phyloP scores from a whole-genome alignment of 2,888 invertebrate species.

The Xestia sexstrigata region DNA sequence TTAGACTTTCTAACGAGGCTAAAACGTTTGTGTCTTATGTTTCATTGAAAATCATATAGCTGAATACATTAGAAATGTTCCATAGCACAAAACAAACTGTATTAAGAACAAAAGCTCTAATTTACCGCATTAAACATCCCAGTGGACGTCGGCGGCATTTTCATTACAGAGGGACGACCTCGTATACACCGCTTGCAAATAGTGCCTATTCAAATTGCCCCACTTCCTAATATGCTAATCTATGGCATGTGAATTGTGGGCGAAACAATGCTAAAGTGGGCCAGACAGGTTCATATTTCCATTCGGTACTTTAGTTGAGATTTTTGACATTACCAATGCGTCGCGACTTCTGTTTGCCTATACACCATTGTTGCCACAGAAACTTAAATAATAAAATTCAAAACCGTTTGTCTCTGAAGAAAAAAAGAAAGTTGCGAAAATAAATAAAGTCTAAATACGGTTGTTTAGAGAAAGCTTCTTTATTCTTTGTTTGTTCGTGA shows the following conservation, averaged over 20 bases:
- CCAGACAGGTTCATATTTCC: slow-evolving; percentile 79
- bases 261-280: slow-evolving; percentile 84
- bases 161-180: slow-evolving; percentile 67
- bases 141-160: slow-evolving; percentile 60
- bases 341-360: slow-evolving; percentile 68
- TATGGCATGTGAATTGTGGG: slow-evolving; percentile 82
- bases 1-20: slow-evolving; percentile 42
- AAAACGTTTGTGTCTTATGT: slow-evolving; percentile 19
- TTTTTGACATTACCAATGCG: slow-evolving; percentile 75
- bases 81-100: slow-evolving; percentile 47
- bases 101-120: slow-evolving; percentile 65
- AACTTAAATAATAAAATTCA: slow-evolving; percentile 69
- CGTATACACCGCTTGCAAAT: slow-evolving; percentile 62
- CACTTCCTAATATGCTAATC: slow-evolving; percentile 89
- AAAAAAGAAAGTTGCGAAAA: slow-evolving; percentile 71
- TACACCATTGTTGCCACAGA: slow-evolving; percentile 61
- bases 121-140: slow-evolving; percentile 65
- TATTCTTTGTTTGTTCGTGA: slow-evolving; percentile 60
- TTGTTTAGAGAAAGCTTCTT: slow-evolving; percentile 64
- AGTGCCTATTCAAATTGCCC: slow-evolving; percentile 82
- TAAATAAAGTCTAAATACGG: slow-evolving; percentile 65
- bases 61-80: slow-evolving; percentile 56
- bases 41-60: slow-evolving; percentile 45
- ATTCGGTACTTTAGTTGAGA: slow-evolving; percentile 75
- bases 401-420: slow-evolving; percentile 61